Conservation (phyloP, 1,140 invertebrate species). For the Drosophila lacertosa region DNA sequence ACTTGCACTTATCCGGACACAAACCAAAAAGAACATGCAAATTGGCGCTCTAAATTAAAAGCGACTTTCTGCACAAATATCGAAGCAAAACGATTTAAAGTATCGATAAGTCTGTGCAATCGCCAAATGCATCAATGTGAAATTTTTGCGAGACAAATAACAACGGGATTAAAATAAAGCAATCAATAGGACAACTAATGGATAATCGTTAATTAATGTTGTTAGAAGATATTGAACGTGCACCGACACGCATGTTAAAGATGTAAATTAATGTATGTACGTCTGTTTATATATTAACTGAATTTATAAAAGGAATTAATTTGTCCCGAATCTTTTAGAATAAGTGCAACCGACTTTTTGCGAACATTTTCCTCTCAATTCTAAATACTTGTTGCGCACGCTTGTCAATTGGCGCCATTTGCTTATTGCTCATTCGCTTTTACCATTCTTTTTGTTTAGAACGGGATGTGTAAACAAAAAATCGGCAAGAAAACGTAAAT, state of each 20-base stretch:
- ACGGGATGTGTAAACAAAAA: constrained; percentile 67
- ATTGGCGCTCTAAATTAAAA: no score
- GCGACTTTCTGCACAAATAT: background rate
- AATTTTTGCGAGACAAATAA: no score
- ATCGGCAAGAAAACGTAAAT: constrained; percentile 1
- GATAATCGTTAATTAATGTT: background rate
- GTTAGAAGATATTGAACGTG: no score
- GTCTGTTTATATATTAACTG: no score
- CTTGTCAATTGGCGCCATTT: constrained; percentile 1
- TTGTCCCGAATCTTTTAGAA: no score
- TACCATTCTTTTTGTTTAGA: constrained; percentile 55
- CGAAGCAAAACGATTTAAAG: background rate
- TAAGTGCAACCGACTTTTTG: background rate
- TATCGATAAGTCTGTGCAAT: background rate
- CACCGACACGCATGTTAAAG: background rate
- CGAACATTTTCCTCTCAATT: background rate
- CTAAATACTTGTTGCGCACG: background rate
- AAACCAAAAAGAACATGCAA: no score
- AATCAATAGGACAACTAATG: background rate
- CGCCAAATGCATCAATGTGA: background rate
- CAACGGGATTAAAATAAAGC: background rate
- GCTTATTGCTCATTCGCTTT: constrained; percentile 13
- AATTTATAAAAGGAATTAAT: no score
- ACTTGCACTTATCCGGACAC: no score
- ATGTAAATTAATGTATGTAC: background rate